Evolutionary conservation across 2,113 vertebrate genomes (phyloP).

Genomic region (Melanostigma gelatinosum): DNA sequence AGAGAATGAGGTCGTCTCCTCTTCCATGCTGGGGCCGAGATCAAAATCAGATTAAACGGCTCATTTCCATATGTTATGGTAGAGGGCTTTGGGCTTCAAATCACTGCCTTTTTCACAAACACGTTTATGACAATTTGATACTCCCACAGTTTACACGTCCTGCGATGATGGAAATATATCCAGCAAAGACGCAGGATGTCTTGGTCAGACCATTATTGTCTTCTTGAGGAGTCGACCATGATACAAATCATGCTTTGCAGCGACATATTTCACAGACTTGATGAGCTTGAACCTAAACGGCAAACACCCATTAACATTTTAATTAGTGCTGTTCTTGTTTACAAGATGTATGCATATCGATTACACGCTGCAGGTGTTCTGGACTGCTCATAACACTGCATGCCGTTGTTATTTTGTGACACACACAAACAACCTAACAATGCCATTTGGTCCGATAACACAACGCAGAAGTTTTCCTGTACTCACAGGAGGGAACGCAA

Average conservation of each 20-base stretch:
- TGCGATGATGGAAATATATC: slow-evolving; percentile 22
- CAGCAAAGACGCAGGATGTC: slow-evolving; percentile 25
- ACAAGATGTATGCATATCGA: slow-evolving; percentile 26
- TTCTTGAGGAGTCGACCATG: slow-evolving; percentile 27
- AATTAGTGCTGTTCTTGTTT: slow-evolving; percentile 50
- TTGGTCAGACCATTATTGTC: slow-evolving; percentile 37
- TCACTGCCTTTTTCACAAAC: slow-evolving; percentile 15
- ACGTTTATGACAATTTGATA: slow-evolving; percentile 52
- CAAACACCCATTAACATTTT: neutral
- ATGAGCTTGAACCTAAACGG: neutral
- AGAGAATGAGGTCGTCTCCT: slow-evolving; percentile 27
- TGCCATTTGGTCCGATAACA: neutral
- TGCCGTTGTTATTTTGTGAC: neutral
- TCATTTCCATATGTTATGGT: slow-evolving; percentile 56
- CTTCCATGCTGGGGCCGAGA: slow-evolving; percentile 5
- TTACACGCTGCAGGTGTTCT: slow-evolving; percentile 22
- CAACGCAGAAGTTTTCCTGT: neutral
- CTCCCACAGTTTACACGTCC: slow-evolving; percentile 47
- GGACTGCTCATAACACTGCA: neutral
- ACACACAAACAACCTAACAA: neutral
- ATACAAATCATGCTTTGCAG: neutral
- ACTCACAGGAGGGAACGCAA: neutral
- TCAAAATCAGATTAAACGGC: slow-evolving; percentile 49
- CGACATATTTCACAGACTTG: neutral
- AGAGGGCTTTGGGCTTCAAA: slow-evolving; percentile 24